Conservation (phyloP, 2,113 vertebrate species). For the Delphinus delphis region DNA sequence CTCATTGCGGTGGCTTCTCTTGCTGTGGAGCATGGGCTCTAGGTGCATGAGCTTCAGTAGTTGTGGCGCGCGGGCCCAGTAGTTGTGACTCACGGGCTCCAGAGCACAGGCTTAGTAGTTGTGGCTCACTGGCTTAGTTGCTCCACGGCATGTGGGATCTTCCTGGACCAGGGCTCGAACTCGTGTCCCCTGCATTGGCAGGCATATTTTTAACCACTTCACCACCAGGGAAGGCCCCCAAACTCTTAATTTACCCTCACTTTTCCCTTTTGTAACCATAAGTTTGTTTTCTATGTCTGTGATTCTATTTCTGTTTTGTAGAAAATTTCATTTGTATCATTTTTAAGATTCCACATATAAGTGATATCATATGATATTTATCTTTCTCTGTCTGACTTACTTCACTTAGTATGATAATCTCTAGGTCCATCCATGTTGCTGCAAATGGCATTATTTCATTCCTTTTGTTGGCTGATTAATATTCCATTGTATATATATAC, state of each 20-base stretch:
- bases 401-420: not conserved
- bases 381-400: not conserved
- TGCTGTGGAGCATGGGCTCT: no score
- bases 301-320: not conserved
- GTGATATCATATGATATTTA: not conserved
- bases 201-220: no score
- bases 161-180: no score
- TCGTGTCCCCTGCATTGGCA: no score
- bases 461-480: not conserved
- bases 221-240: no score
- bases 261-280: not conserved
- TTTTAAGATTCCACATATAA: not conserved
- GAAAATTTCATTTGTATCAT: not conserved
- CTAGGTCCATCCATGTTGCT: not conserved
- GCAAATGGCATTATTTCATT: not conserved
- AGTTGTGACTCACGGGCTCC: no score
- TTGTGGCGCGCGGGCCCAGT: accelerated
- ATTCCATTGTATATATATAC: not conserved
- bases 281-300: not conserved
- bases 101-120: no score
- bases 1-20: no score
- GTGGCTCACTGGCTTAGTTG: no score
- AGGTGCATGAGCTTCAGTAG: no score
- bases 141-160: no score
- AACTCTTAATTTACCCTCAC: not conserved